These are phyloP conservation scores for Aphodius granarius DNA, from an alignment of 2,888 invertebrate genomes.

Conservation along the genomic window DNA sequence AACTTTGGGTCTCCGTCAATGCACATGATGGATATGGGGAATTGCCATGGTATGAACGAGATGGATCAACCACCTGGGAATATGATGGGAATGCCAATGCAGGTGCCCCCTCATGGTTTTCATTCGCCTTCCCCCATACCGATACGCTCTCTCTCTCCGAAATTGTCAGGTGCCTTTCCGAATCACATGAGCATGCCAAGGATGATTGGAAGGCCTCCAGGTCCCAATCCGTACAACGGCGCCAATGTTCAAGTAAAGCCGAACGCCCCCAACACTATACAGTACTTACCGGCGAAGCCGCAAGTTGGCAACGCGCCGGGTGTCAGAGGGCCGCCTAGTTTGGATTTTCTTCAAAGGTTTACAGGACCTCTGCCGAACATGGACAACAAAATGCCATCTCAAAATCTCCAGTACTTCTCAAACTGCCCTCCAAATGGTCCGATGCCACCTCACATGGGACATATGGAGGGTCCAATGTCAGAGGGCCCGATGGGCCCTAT, in stretches of 20 bases:
- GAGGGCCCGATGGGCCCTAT: constrained; percentile 51
- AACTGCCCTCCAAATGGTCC: constrained; percentile 58
- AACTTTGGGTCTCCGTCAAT: constrained; percentile 59
- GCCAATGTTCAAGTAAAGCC: constrained; percentile 93
- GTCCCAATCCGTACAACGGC: constrained; percentile 68
- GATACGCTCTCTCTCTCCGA: constrained; percentile 64
- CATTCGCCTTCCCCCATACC: constrained; percentile 49
- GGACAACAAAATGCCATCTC: constrained; percentile 70
- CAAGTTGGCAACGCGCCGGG: constrained; percentile 72
- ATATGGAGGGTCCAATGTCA: constrained; percentile 51
- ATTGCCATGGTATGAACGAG: constrained; percentile 50
- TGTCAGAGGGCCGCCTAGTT: constrained; percentile 80
- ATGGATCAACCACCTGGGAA: constrained; percentile 45
- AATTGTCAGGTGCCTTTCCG: constrained; percentile 62
- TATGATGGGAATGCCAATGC: constrained; percentile 52
- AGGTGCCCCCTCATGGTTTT: constrained; percentile 51
- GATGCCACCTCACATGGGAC: constrained; percentile 54
- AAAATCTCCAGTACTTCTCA: constrained; percentile 75
- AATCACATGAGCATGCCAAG: constrained; percentile 56
- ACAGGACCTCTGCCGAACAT: constrained; percentile 78
- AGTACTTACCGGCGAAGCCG: constrained; percentile 95
- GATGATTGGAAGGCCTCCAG: constrained; percentile 69
- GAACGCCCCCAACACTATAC: constrained; percentile 96
- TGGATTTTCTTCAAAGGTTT: constrained; percentile 87
- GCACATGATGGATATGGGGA: constrained; percentile 54